Conservation (phyloP, 2,888 invertebrate genomes). For the Auanema sp. region DNA sequence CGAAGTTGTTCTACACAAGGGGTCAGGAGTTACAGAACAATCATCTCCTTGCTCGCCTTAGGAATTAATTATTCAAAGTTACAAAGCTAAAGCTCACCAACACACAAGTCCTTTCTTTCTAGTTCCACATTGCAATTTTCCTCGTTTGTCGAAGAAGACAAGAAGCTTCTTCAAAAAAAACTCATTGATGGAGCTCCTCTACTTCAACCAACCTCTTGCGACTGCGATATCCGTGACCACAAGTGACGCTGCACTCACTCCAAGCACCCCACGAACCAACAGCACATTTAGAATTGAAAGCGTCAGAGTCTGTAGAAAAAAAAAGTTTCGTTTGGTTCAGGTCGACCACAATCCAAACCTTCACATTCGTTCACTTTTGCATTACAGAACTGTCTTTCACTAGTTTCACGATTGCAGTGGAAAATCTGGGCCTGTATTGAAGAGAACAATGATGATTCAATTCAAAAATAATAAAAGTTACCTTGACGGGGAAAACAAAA, state of each 20-base stretch:
- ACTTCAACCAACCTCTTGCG: slow-evolving; percentile 74
- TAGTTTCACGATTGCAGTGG: slow-evolving; percentile 71
- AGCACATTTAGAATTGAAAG: slow-evolving; percentile 71
- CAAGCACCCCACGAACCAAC: slow-evolving; percentile 78
- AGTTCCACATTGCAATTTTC: slow-evolving; percentile 74
- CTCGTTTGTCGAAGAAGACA: slow-evolving; percentile 28
- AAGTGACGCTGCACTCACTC: slow-evolving; percentile 80
- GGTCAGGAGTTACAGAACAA: slow-evolving; percentile 60
- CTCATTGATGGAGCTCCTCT: slow-evolving; percentile 3
- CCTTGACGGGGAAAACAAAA: slow-evolving; percentile 71
- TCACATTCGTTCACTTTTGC: slow-evolving; percentile 62
- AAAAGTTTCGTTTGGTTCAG: neutral
- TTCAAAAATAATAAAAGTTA: slow-evolving; percentile 9
- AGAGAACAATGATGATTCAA: neutral
- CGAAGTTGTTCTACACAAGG: slow-evolving; percentile 61
- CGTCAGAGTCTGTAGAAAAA: slow-evolving; percentile 56
- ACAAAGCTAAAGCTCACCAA: slow-evolving; percentile 42
- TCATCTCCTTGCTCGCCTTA: slow-evolving; percentile 60
- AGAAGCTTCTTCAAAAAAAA: slow-evolving; percentile 29
- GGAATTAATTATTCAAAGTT: slow-evolving; percentile 9
- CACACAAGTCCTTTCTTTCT: slow-evolving; percentile 80
- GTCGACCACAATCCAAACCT: slow-evolving; percentile 34
- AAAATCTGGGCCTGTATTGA: slow-evolving; percentile 60
- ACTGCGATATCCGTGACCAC: slow-evolving; percentile 84
- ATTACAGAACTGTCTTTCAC: slow-evolving; percentile 74